phyloP scores from a whole-genome alignment of 2,888 invertebrate species.

The Brenthis ino region DNA sequence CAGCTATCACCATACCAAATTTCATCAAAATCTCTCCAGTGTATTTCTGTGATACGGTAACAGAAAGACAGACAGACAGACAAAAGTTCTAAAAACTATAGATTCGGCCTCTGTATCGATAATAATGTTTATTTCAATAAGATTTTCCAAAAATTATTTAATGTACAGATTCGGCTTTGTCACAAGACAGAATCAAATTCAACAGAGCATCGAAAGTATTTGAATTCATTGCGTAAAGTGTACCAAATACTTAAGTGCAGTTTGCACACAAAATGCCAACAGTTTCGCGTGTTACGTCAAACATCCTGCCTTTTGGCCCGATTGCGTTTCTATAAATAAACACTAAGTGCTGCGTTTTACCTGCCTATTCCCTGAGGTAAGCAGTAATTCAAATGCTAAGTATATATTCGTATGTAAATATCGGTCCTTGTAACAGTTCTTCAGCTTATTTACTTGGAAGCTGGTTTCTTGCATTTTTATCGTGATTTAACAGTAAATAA shows the following conservation, averaged over 20 bases:
- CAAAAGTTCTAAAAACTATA: too few species aligned
- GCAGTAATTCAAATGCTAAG: constrained; percentile 36
- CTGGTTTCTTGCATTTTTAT: constrained; percentile 8
- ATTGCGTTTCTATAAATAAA: constrained; percentile 41
- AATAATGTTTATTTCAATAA: too few species aligned
- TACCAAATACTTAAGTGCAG: constrained; percentile 17
- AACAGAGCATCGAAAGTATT: constrained; percentile 20
- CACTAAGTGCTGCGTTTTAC: constrained; percentile 32
- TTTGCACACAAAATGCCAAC: constrained; percentile 27
- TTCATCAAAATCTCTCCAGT: too few species aligned
- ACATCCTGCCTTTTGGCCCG: constrained; percentile 53
- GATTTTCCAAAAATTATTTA: too few species aligned
- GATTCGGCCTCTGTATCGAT: too few species aligned
- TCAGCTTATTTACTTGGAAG: constrained; percentile 41
- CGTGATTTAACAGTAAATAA: neutral
- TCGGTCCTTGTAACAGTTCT: constrained; percentile 52
- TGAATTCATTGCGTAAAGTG: constrained; percentile 8
- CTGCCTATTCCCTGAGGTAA: constrained; percentile 32
- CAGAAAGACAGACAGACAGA: too few species aligned
- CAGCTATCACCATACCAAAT: too few species aligned
- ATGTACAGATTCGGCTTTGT: too few species aligned
- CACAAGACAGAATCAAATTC: too few species aligned
- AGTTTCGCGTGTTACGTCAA: constrained; percentile 49
- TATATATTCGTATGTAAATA: constrained; percentile 53
- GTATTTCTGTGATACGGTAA: too few species aligned